Base-by-base conservation (phyloP, 2,113 vertebrate genomes). In the Oceanites oceanicus region DNA sequence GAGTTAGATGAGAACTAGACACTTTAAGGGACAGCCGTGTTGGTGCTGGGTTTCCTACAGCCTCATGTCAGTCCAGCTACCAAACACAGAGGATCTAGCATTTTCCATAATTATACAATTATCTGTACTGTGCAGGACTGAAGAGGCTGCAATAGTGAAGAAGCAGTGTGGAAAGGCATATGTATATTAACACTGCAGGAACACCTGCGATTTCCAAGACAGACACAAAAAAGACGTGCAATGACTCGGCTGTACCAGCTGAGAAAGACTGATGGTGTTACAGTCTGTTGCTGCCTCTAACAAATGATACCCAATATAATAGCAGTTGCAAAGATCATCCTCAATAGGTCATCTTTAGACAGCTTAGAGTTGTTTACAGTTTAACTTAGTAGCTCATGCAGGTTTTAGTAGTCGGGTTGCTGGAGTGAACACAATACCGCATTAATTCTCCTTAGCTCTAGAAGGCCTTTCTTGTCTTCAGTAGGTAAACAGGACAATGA, bases 81-180 rank as follows among this genome's bases (percentile, higher is more conserved):
- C 23, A 58, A 67, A 67, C 10, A n/a, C 13, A 11, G 65, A 65
- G 29, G 45, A 47, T 7, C 19, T 47, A 11, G 55, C 17, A 1
- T n/a, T 45, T 56, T 26, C 15, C 30, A 42, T 13, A 90, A 34
- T 22, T 21, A 22, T 23, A 30, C 16, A 23, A 20, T 16, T 53
- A 8, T 38, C 29, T 45, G 38, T 7, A 1, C 20, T 1, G 0
- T 15, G 50, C 0, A 7, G 29, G 5, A 7, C 20, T 25, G 40
- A 19, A 77, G 49, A 8, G 42, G 34, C 40, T n/a, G 58, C 53
- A 26, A 2, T 0, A 15, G 49, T 7, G 4, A 42, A 5, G 65
- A 45, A 32, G 23, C 19, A 7, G 25, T 8, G 78, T 16, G 45
- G 67, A 59, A 61, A 73, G 53, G 30, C 19, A 11, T 13, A 4